Base-by-base conservation (phyloP, 2,113 vertebrate species). In the Empidonax traillii region DNA sequence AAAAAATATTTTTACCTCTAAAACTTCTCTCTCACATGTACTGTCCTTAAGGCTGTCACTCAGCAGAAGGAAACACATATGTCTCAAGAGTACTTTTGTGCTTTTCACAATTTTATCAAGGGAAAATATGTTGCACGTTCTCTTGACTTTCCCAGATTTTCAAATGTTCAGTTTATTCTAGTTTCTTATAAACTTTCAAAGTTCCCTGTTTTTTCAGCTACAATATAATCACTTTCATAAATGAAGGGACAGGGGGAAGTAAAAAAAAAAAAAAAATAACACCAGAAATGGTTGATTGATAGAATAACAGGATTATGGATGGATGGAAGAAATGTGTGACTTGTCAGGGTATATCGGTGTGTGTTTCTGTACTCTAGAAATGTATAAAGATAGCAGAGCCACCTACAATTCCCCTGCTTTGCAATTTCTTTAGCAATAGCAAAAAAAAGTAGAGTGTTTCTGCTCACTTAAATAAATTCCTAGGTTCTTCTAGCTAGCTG, bases 121-220 rank as follows among this genome's bases (percentile, higher is more conserved):
- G 90, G 94, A 98, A 98, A 98, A 98, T 98, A 98, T 98, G 98
- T 97, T 98, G 95, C 97, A 98, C 72, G 93, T 98, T 98, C 96
- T 97, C 91, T 95, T 97, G 97, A 96, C 96, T 98, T 96, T 98
- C 87, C 93, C 96, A 97, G 96, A 98, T 98, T 98, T 98, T 98
- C 91, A 97, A 97, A 98, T 96, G 94, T 35, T 35, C 71, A 97
- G 92, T 98, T 98, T 98, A 98, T 98, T 98, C 96, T 98, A 97
- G 97, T 98, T 98, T 97, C 94, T 97, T 92, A 96, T 85, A 97
- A 97, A 96, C 94, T 97, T 98, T 97, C 73, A 97, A 97, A 98
- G 87, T 88, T 97, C 56, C 73, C 49, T 94, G 77, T 89, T 93
- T 92, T 95, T 58, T 65, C 90, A 94, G 66, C 90, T 97, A 95